A percentile compares a stretch with the other conserved stretches of the same genome.
These are phyloP conservation scores for Syngnathus scovelli DNA, from an alignment of 2,113 vertebrate genomes.

Conservation along the genomic window DNA sequence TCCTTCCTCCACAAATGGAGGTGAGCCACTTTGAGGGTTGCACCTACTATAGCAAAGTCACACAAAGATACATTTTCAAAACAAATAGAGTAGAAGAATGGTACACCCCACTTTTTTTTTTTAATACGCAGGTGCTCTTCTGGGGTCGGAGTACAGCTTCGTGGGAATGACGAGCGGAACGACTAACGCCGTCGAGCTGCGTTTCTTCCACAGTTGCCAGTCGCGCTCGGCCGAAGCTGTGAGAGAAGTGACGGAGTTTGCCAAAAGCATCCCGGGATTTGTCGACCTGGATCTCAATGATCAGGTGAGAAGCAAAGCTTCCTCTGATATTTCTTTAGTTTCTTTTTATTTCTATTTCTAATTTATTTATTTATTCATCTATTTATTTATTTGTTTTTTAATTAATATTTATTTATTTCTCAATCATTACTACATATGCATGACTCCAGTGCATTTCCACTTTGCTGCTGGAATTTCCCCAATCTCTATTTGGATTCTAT, in stretches of 20 bases:
- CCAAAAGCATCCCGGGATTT: constrained; percentile 96
- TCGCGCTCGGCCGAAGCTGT: constrained; percentile 91
- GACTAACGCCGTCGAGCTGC: constrained; percentile 85
- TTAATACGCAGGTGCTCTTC: constrained; percentile 13
- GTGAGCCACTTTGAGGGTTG: constrained; percentile 35
- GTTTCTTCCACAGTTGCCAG: constrained; percentile 93
- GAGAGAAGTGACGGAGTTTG: constrained; percentile 95
- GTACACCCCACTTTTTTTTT: background rate
- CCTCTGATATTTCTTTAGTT: background rate
- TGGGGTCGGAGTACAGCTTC: constrained; percentile 24
- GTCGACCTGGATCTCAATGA: constrained; percentile 90
- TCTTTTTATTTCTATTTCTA: background rate
- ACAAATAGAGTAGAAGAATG: background rate
- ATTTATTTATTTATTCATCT: no score
- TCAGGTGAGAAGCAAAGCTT: constrained; percentile 65
- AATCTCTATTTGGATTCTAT: background rate
- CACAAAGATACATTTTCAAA: background rate
- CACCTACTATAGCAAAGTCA: background rate
- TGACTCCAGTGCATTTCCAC: no score
- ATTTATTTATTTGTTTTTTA: no score
- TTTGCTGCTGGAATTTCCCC: background rate
- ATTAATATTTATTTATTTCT: no score
- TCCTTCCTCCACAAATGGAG: constrained; percentile 47
- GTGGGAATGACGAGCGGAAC: constrained; percentile 50
- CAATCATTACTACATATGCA: no score